phyloP scores from a whole-genome alignment of 1,140 invertebrate genomes.

The Acromyrmex heyeri region DNA sequence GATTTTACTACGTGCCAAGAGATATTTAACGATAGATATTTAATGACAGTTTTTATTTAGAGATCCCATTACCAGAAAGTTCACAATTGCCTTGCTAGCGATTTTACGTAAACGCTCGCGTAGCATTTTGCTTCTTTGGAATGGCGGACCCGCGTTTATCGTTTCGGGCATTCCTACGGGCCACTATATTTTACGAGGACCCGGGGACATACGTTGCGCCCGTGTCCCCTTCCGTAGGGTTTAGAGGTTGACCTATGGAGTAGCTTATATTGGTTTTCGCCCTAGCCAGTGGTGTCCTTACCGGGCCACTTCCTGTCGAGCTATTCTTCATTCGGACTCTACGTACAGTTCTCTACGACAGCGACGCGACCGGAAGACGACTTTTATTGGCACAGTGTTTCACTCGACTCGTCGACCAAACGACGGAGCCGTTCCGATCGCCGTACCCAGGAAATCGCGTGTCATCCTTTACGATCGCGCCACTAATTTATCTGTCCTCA shows the following conservation, averaged over 20 bases:
- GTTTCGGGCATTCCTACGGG: conserved; percentile 51
- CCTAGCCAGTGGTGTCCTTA: conserved; percentile 51
- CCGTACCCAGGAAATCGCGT: conserved; percentile 66
- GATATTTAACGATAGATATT: not conserved
- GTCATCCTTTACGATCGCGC: conserved; percentile 67
- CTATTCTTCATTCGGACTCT: conserved; percentile 71
- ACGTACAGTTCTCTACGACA: conserved; percentile 55
- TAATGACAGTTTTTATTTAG: conserved; percentile 6
- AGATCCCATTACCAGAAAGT: not conserved
- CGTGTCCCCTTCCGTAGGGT: conserved; percentile 61
- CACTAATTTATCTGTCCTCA: conserved; percentile 71
- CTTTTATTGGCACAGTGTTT: conserved; percentile 79
- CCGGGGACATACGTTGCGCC: conserved; percentile 32
- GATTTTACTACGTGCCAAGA: not conserved
- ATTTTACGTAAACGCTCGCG: conserved; percentile 28
- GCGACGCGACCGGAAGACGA: conserved; percentile 72
- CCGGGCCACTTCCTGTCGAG: conserved; percentile 57
- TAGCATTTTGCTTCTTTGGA: conserved; percentile 1
- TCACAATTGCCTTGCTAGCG: not conserved
- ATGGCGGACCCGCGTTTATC: conserved; percentile 46
- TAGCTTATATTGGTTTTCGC: conserved; percentile 73
- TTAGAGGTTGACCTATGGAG: conserved; percentile 72
- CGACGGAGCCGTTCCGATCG: conserved; percentile 26
- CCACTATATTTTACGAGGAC: conserved; percentile 52
- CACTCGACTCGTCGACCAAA: conserved; percentile 64